A percentile compares a stretch with the other conserved stretches of the same genome.
Evolutionary conservation across 2,113 vertebrate species (phyloP).

Genomic region (Tragelaphus scriptus): DNA sequence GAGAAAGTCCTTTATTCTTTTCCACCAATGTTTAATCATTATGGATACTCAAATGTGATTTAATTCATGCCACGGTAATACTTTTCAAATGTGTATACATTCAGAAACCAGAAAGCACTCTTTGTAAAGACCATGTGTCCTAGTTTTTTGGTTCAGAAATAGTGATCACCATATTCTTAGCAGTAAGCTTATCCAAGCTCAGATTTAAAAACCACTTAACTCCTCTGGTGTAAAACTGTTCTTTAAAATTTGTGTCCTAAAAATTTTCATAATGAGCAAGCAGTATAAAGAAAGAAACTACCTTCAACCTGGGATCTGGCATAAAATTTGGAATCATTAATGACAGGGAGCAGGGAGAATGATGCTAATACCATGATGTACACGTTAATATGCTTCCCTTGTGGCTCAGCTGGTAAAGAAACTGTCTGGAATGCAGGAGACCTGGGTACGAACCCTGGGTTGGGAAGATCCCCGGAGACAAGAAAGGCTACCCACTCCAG

Average conservation of each 20-base stretch:
- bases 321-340: background rate
- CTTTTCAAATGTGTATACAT: constrained; percentile 27
- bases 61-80: constrained; percentile 20
- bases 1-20: constrained; percentile 3
- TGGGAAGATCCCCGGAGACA: background rate
- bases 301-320: background rate
- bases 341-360: rapidly evolving
- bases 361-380: background rate
- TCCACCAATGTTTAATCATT: background rate
- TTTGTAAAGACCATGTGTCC: background rate
- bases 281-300: background rate
- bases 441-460: background rate
- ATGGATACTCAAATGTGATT: background rate
- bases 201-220: background rate
- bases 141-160: background rate
- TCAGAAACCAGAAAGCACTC: background rate
- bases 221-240: background rate
- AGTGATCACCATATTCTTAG: background rate
- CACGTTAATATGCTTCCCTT: background rate
- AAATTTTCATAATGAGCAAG: background rate
- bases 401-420: background rate
- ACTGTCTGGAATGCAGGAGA: background rate
- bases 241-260: background rate
- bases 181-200: background rate
- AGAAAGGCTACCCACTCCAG: background rate